Conservation (phyloP, 2,797 vertebrate genomes). For the Oryzias sinensis region DNA sequence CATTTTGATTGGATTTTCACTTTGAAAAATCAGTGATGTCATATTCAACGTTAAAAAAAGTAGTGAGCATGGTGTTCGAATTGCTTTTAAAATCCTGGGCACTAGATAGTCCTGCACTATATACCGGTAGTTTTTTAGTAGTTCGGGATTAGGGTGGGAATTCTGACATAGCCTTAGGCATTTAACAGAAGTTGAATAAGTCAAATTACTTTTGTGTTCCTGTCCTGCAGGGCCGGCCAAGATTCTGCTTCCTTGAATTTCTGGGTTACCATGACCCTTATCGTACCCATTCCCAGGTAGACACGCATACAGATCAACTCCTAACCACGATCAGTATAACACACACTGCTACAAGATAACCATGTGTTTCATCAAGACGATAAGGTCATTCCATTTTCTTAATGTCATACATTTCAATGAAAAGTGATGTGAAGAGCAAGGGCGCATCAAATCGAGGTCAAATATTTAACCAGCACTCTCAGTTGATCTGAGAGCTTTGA, state of each 20-base stretch:
- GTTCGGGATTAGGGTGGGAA: too few species aligned
- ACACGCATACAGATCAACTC: slow-evolving; percentile 14
- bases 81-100: too few species aligned
- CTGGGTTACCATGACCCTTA: slow-evolving; percentile 54
- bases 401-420: slow-evolving; percentile 69
- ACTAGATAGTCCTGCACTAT: too few species aligned
- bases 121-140: too few species aligned
- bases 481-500: slow-evolving; percentile 66
- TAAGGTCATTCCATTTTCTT: slow-evolving; percentile 75
- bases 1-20: too few species aligned
- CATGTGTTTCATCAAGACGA: slow-evolving; percentile 65
- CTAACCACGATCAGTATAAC: slow-evolving; percentile 20
- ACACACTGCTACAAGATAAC: slow-evolving; percentile 59
- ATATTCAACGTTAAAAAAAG: too few species aligned
- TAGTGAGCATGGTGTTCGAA: too few species aligned
- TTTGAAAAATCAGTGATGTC: too few species aligned
- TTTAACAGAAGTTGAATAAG: too few species aligned
- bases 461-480: slow-evolving; percentile 69
- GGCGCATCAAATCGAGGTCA: slow-evolving; percentile 71
- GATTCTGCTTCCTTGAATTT: slow-evolving; percentile 65
- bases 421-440: slow-evolving; percentile 61
- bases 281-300: slow-evolving; percentile 60
- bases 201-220: slow-evolving; percentile 1
- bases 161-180: too few species aligned
- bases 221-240: slow-evolving; percentile 49